phyloP scores from a whole-genome alignment of 2,113 vertebrate genomes.

The Poeciliopsis retropinna region DNA sequence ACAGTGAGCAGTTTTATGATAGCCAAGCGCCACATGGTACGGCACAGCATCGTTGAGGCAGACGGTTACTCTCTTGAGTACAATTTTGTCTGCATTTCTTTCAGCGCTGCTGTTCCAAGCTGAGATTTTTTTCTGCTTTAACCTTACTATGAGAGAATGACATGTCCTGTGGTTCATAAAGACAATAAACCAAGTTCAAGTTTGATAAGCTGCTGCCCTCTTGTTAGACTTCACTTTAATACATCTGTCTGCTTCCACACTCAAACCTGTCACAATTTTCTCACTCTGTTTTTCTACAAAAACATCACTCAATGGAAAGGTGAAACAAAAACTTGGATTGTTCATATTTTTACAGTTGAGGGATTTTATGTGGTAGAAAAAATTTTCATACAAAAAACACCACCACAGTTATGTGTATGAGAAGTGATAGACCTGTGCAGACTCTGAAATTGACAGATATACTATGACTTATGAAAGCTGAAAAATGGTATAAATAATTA shows the following conservation, averaged over 20 bases:
- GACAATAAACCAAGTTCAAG: neutral
- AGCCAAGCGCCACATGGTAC: conserved; percentile 20
- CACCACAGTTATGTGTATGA: neutral
- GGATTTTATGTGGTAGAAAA: neutral
- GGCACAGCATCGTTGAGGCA: neutral
- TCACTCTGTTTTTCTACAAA: neutral
- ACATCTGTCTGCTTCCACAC: neutral
- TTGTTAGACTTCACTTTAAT: neutral
- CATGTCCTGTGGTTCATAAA: too few species aligned
- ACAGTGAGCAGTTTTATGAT: conserved; percentile 63
- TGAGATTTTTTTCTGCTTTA: neutral
- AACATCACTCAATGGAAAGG: neutral
- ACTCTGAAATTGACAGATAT: conserved; percentile 10
- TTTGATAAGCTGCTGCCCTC: neutral
- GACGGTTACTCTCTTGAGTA: neutral
- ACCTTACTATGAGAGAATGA: neutral
- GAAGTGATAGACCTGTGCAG: neutral
- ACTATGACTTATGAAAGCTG: neutral
- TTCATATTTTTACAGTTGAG: neutral
- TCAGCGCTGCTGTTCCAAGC: neutral
- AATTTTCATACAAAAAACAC: neutral
- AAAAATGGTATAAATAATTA: neutral
- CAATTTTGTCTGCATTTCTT: neutral
- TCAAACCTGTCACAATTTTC: neutral
- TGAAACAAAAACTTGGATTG: neutral